phyloP scores from a whole-genome alignment of 92 coral and sea anemone species.

The Chrysogorgia sp. region DNA sequence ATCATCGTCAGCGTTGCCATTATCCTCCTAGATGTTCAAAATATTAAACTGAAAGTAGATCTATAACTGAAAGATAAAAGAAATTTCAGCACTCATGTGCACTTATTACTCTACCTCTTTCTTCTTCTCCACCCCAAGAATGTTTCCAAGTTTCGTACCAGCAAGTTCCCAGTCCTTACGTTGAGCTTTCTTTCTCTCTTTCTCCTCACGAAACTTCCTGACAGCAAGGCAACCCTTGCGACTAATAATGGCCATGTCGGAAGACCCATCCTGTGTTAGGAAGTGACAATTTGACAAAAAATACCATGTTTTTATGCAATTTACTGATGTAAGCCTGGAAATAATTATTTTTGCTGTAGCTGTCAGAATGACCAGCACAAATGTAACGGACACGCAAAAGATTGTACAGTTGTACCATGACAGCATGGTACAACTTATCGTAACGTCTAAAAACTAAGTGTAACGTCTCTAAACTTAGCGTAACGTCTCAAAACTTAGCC shows the following conservation, averaged over 20 bases:
- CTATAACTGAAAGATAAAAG: too few relatives aligned
- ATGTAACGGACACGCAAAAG: too few relatives aligned
- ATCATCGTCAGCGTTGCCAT: conserved; percentile 67
- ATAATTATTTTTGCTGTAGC: too few relatives aligned
- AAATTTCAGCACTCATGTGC: not conserved
- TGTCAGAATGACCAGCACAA: too few relatives aligned
- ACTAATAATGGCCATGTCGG: conserved; percentile 97
- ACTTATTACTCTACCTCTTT: conserved; percentile 64
- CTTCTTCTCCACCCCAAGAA: conserved; percentile 84
- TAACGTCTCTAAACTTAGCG: too few relatives aligned
- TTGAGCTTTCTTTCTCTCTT: conserved; percentile 91
- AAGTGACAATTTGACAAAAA: not conserved
- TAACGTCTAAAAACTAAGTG: too few relatives aligned
- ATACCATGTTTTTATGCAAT: not conserved
- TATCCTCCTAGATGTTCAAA: conserved; percentile 55
- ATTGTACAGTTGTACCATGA: too few relatives aligned
- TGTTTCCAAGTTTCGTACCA: conserved; percentile 95
- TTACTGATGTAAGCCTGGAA: too few relatives aligned
- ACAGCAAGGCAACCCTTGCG: conserved; percentile 96
- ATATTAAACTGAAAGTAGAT: too few relatives aligned
- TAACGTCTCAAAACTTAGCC: too few relatives aligned
- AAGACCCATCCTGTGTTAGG: conserved; percentile 77
- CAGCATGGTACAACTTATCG: too few relatives aligned
- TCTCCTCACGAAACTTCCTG: conserved; percentile 84
- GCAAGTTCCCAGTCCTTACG: conserved; percentile 99